phyloP scores from a whole-genome alignment of 1,140 invertebrate species.

The Pemphigus obesinymphae region DNA sequence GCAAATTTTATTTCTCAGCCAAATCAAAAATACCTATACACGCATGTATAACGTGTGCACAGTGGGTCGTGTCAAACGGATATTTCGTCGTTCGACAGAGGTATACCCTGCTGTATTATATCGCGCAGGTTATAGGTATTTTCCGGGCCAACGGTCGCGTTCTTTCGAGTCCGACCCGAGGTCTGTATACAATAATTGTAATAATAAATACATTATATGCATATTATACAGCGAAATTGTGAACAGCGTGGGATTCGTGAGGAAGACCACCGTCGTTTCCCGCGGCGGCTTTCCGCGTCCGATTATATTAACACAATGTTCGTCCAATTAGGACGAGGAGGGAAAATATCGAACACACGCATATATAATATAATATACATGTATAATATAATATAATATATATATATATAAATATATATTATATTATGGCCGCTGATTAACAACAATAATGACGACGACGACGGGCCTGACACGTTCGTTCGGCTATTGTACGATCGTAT shows the following conservation, averaged over 20 bases:
- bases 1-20: conserved; percentile 1
- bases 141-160: neutral
- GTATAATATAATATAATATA: too few species aligned
- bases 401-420: too few species aligned
- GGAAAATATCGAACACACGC: neutral
- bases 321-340: conserved; percentile 24
- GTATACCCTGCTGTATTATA: neutral
- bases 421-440: conserved; percentile 36
- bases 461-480: neutral
- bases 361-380: neutral
- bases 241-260: conserved; percentile 34
- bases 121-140: neutral
- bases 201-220: neutral
- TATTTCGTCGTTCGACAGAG: neutral
- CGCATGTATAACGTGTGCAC: neutral
- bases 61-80: neutral
- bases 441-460: neutral
- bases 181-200: neutral
- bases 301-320: conserved; percentile 16
- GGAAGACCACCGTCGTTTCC: neutral
- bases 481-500: conserved; percentile 2
- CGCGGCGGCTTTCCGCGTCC: conserved; percentile 17
- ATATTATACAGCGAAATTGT: neutral
- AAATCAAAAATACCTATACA: neutral
- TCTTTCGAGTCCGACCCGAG: neutral